Conservation (phyloP, 1,140 invertebrate genomes). For the Stegodyphus mimosarum region DNA sequence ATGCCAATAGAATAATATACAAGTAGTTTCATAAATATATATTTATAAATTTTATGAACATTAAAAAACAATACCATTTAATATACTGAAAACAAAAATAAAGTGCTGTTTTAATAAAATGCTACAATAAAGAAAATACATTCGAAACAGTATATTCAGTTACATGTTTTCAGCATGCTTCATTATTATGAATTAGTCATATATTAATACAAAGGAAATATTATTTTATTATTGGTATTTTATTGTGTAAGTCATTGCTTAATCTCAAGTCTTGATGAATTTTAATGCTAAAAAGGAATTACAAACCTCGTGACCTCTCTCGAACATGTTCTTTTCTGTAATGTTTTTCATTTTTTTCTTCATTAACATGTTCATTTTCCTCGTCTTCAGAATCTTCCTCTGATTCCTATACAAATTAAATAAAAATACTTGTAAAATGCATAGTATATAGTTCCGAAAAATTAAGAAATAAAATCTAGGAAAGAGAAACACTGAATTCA, state of each 20-base stretch:
- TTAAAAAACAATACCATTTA: too few relatives aligned
- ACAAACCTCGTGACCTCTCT: conserved; percentile 29
- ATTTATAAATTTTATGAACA: too few relatives aligned
- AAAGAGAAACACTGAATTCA: background rate
- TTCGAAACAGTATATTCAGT: background rate
- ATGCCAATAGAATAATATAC: too few relatives aligned
- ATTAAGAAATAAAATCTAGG: background rate
- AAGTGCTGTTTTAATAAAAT: background rate
- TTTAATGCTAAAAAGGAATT: background rate
- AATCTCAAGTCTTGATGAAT: too few relatives aligned
- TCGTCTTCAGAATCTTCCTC: conserved; percentile 69
- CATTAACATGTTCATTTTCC: conserved; percentile 66
- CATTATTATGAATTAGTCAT: too few relatives aligned
- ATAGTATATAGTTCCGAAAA: background rate
- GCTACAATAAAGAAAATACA: background rate
- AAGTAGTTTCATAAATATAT: too few relatives aligned
- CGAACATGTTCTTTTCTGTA: background rate
- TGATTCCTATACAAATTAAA: conserved; percentile 34
- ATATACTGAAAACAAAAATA: too few relatives aligned
- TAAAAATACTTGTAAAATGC: background rate
- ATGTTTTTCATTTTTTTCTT: conserved; percentile 57
- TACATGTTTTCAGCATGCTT: background rate
- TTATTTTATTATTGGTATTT: too few relatives aligned
- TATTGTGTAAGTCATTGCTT: too few relatives aligned
- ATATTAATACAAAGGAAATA: too few relatives aligned